These are phyloP conservation scores for Sinocyclocheilus rhinocerous DNA, from an alignment of 2,113 vertebrate genomes.

Conservation along the genomic window DNA sequence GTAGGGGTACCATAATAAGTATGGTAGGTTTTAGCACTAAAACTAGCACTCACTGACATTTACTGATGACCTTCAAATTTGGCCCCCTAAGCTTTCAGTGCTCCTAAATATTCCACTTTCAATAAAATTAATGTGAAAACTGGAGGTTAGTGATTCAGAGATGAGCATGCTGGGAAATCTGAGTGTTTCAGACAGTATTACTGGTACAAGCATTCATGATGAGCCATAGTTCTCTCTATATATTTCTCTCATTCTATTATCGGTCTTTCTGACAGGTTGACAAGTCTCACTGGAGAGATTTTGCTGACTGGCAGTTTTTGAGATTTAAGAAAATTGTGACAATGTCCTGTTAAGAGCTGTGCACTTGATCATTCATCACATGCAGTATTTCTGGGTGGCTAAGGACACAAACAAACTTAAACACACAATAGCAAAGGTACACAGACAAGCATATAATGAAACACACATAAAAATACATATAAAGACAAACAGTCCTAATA, in stretches of 20 bases:
- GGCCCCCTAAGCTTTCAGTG: not conserved
- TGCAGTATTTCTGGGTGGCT: not conserved
- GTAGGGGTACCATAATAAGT: not conserved
- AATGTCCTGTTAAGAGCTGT: constrained; percentile 7
- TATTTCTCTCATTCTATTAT: not conserved
- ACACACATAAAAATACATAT: not conserved
- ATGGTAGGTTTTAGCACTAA: not conserved
- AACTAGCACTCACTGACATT: not conserved
- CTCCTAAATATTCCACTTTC: not conserved
- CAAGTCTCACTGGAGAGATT: not conserved
- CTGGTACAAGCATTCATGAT: no score
- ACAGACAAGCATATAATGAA: not conserved
- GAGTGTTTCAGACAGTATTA: no score
- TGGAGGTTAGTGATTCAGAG: no score
- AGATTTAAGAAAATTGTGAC: constrained; percentile 29
- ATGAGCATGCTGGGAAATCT: no score
- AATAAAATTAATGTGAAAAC: no score
- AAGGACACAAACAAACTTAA: not conserved
- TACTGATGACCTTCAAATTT: not conserved
- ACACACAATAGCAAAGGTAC: not conserved
- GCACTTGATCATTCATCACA: constrained; percentile 2
- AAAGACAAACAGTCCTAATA: not conserved
- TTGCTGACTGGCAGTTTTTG: constrained; percentile 18
- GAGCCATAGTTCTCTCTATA: not conserved
- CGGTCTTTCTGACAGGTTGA: not conserved